A percentile compares a stretch with the other conserved stretches of the same genome.
These are phyloP conservation scores for Girardia tigrina DNA, from an alignment of 2,888 invertebrate species.

Conservation along the genomic window DNA sequence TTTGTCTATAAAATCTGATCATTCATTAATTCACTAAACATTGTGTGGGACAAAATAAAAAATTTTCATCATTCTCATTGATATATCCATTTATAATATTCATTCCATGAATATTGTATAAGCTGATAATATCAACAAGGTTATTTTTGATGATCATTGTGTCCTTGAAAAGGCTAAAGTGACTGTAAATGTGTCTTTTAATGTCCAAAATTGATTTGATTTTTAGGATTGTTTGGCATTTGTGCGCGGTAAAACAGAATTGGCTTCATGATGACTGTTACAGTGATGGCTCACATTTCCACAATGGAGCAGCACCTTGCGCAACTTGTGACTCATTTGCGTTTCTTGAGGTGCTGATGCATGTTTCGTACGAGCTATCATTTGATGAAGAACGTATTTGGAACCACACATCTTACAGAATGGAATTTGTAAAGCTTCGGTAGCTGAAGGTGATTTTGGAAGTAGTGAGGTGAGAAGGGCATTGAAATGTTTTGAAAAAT, in stretches of 20 bases:
- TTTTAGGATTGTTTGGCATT: too few relatives aligned
- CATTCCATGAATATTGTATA: too few relatives aligned
- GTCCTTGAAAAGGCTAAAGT: too few relatives aligned
- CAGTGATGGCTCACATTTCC: background rate
- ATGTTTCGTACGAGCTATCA: background rate
- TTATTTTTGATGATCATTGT: too few relatives aligned
- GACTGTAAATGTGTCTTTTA: too few relatives aligned
- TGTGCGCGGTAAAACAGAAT: background rate
- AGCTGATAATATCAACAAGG: too few relatives aligned
- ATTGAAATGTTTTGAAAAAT: background rate
- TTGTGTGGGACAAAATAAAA: too few relatives aligned
- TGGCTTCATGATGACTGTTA: background rate
- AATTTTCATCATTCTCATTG: too few relatives aligned
- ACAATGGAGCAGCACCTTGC: background rate
- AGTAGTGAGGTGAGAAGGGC: background rate
- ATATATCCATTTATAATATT: too few relatives aligned
- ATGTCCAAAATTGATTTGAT: too few relatives aligned
- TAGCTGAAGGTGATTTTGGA: background rate
- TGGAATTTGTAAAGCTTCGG: background rate
- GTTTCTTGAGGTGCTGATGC: background rate
- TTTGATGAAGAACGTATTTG: background rate
- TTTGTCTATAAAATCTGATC: too few relatives aligned
- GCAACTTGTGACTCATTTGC: background rate
- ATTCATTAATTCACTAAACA: too few relatives aligned
- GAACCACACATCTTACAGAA: background rate